phyloP scores from a whole-genome alignment of 2,113 vertebrate species.

The Syrmaticus mikado region DNA sequence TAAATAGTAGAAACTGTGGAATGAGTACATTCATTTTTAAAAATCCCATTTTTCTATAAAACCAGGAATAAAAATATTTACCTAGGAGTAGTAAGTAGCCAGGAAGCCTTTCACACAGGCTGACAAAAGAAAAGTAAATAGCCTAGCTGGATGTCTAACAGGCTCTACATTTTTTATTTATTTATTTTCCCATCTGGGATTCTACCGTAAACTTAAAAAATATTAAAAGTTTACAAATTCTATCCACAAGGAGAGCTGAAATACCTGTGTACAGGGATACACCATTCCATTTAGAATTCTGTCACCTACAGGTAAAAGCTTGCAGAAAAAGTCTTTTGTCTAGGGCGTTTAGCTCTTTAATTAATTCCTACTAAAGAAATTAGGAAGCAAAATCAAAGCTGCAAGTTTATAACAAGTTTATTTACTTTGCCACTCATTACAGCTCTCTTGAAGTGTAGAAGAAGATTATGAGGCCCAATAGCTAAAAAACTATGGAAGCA shows the following conservation, averaged over 20 bases:
- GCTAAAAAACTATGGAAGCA: constrained; percentile 13
- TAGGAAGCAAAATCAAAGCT: constrained; percentile 24
- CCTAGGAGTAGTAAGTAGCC: not conserved
- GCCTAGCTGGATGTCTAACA: not conserved
- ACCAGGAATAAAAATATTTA: not conserved
- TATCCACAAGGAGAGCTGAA: constrained; percentile 6
- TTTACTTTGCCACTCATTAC: not conserved
- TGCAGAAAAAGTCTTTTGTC: not conserved
- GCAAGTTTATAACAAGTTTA: constrained; percentile 16
- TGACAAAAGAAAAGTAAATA: not conserved
- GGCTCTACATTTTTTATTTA: not conserved
- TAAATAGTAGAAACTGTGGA: not conserved
- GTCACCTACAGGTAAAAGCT: constrained; percentile 22
- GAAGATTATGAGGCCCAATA: not conserved
- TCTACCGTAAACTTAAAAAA: not conserved
- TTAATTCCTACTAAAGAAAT: constrained; percentile 43
- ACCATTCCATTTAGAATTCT: constrained; percentile 12
- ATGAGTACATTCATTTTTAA: not conserved
- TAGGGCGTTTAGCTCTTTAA: not conserved
- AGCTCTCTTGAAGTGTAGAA: not conserved
- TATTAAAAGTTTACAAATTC: not conserved
- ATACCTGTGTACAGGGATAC: not conserved
- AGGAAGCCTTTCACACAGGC: not conserved
- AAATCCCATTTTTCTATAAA: not conserved
- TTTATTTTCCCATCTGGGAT: not conserved